phyloP scores from a whole-genome alignment of 2,797 vertebrate genomes.

The Coreius guichenoti region DNA sequence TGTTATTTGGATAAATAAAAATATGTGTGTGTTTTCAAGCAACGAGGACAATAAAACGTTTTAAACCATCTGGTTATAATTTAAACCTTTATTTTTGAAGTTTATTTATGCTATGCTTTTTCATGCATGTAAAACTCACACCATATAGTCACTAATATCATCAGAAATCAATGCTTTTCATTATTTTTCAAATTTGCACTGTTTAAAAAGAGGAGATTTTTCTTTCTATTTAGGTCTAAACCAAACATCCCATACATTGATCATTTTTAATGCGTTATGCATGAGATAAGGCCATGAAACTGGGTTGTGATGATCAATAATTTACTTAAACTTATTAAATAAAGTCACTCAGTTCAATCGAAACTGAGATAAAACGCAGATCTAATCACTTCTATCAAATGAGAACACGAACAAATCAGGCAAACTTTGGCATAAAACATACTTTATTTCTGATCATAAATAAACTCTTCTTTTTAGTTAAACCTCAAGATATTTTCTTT shows the following conservation, averaged over 20 bases:
- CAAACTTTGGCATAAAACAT: slow-evolving; percentile 61
- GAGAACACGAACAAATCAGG: background rate
- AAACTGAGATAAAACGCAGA: background rate
- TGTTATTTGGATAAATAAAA: background rate
- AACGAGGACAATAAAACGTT: background rate
- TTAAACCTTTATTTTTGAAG: background rate
- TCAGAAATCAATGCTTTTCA: background rate
- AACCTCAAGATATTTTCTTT: slow-evolving; percentile 21
- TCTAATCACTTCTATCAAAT: background rate
- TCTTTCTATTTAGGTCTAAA: background rate
- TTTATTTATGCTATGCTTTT: background rate
- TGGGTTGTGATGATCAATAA: background rate
- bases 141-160: background rate
- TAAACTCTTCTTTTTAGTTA: slow-evolving; percentile 51
- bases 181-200: background rate
- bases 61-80: background rate
- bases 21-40: background rate
- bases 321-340: background rate
- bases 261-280: background rate
- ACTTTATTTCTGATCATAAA: slow-evolving; percentile 59
- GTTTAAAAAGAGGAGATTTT: background rate
- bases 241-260: background rate
- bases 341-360: background rate
- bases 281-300: background rate
- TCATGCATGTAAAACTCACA: background rate